A percentile compares a stretch with the other conserved stretches of the same genome.
Evolutionary conservation across 2,797 vertebrate species (phyloP).

Genomic region (Tapirus indicus): DNA sequence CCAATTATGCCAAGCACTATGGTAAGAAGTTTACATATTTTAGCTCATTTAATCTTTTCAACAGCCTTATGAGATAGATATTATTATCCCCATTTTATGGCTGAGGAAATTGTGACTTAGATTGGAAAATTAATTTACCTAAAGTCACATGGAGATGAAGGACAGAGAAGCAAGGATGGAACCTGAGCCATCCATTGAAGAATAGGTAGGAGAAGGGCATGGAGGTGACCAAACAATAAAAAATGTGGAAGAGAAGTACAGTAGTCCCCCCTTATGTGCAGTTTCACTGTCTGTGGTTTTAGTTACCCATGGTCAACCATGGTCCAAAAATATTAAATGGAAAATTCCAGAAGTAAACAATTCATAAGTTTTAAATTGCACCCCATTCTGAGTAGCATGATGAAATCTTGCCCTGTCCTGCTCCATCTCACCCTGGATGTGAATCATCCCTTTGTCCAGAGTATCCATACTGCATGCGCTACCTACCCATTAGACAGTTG

Average conservation of each 20-base stretch:
- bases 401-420: no score
- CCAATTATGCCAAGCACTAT: not conserved
- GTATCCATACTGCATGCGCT: no score
- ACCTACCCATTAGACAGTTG: no score
- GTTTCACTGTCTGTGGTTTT: no score
- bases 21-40: not conserved
- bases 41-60: conserved; percentile 25
- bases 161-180: not conserved
- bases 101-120: not conserved
- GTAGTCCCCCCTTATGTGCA: no score
- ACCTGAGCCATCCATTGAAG: not conserved
- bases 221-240: not conserved
- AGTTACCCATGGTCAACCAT: no score
- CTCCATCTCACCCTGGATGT: no score
- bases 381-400: no score
- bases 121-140: conserved; percentile 2
- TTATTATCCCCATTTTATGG: not conserved
- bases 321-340: no score
- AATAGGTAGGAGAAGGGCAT: not conserved
- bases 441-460: no score
- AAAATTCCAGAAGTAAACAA: no score
- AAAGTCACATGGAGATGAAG: not conserved
- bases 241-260: not conserved
- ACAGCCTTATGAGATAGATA: not conserved
- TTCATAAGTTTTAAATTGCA: no score